Evolutionary conservation across 2,888 invertebrate genomes (phyloP).

Genomic region (Netelia fuscicornis): DNA sequence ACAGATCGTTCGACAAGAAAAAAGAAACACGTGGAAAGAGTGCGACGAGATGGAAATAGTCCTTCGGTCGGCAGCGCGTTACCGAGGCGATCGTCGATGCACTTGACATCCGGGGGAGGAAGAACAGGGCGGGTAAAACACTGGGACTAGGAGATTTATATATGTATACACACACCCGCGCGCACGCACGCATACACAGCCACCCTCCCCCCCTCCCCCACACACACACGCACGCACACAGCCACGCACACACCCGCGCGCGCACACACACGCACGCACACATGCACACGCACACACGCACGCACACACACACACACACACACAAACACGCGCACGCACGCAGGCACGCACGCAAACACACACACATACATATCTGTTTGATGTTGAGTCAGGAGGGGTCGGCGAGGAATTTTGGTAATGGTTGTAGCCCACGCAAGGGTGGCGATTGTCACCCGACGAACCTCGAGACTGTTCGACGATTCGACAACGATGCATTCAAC

Average conservation of each 20-base stretch:
- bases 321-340: too few relatives aligned
- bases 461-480: slow-evolving; percentile 67
- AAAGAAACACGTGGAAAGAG: slow-evolving; percentile 62
- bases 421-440: slow-evolving; percentile 61
- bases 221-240: too few relatives aligned
- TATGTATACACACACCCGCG: slow-evolving; percentile 7
- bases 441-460: slow-evolving; percentile 66
- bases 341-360: neutral
- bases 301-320: too few relatives aligned
- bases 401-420: slow-evolving; percentile 47
- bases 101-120: slow-evolving; percentile 84
- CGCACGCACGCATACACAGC: too few relatives aligned
- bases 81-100: slow-evolving; percentile 80
- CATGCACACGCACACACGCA: too few relatives aligned
- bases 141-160: slow-evolving; percentile 79
- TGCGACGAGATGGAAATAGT: slow-evolving; percentile 75
- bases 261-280: too few relatives aligned
- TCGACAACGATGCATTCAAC: slow-evolving; percentile 67
- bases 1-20: neutral
- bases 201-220: too few relatives aligned
- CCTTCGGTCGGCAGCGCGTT: slow-evolving; percentile 79
- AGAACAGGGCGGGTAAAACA: slow-evolving; percentile 80
- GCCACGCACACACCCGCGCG: too few relatives aligned
- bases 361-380: slow-evolving; percentile 39
- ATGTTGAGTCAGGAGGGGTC: slow-evolving; percentile 68